phyloP scores from a whole-genome alignment of 2,888 invertebrate genomes.

The Drosophila mettleri region DNA sequence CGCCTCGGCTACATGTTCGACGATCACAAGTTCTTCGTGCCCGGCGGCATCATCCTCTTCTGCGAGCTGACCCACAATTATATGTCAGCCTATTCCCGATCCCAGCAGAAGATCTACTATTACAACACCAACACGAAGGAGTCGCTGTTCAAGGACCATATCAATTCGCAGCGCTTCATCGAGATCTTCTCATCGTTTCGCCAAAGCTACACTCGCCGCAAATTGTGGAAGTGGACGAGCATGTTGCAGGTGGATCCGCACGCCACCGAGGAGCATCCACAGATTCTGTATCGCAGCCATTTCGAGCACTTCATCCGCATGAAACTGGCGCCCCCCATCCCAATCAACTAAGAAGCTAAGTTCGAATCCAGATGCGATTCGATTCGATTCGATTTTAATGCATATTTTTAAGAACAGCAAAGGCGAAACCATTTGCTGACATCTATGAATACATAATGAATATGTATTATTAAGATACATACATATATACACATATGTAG shows the following conservation, averaged over 20 bases:
- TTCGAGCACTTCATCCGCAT: conserved; percentile 67
- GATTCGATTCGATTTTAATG: neutral
- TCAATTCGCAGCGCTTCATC: conserved; percentile 42
- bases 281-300: conserved; percentile 77
- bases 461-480: neutral
- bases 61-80: conserved; percentile 79
- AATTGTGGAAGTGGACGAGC: conserved; percentile 84
- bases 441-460: neutral
- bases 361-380: neutral
- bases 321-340: conserved; percentile 45
- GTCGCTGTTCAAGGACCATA: conserved; percentile 67
- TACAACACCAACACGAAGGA: conserved; percentile 61
- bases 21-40: conserved; percentile 82
- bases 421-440: neutral
- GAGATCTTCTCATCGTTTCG: conserved; percentile 83
- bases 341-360: conserved; percentile 27
- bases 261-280: conserved; percentile 60
- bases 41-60: conserved; percentile 83
- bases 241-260: conserved; percentile 82
- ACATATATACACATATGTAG: neutral
- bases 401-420: neutral
- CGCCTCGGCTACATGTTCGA: conserved; percentile 82
- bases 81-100: conserved; percentile 75
- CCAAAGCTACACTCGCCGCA: conserved; percentile 75
- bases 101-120: conserved; percentile 78